Percentiles rank a stretch among this genome's conserved stretches.
Conservation (phyloP, 23 tunicate species). For the Ascidia mentula region DNA sequence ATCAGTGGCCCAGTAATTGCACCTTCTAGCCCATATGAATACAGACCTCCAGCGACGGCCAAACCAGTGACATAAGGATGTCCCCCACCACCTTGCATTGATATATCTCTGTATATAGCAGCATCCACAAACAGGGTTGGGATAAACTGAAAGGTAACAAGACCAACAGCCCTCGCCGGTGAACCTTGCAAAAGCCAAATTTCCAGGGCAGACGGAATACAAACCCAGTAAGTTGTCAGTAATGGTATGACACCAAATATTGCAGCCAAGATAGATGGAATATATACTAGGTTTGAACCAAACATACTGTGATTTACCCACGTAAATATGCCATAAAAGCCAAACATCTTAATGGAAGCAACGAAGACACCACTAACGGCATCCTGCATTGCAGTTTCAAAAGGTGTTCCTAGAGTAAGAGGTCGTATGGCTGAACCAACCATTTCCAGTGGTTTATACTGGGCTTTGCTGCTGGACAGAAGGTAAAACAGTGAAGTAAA, state of each 20-base stretch:
- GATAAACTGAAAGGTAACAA: constrained; percentile 56
- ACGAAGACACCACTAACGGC: constrained; percentile 90
- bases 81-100: constrained; percentile 56
- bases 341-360: constrained; percentile 85
- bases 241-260: constrained; percentile 76
- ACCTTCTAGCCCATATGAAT: constrained; percentile 84
- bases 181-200: constrained; percentile 82
- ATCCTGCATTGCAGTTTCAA: constrained; percentile 68
- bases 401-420: constrained; percentile 23
- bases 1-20: constrained; percentile 84
- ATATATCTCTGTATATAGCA: constrained; percentile 75
- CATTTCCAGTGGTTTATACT: constrained; percentile 79
- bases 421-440: constrained; percentile 41
- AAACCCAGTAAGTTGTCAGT: constrained; percentile 82
- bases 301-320: constrained; percentile 83
- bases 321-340: constrained; percentile 94
- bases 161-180: constrained; percentile 45
- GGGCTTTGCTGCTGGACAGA: constrained; percentile 53
- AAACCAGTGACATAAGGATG: constrained; percentile 89
- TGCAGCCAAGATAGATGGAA: constrained; percentile 86
- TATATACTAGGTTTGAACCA: constrained; percentile 70
- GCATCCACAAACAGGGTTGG: constrained; percentile 89
- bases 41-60: constrained; percentile 91
- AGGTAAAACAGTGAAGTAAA: constrained; percentile 79
- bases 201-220: constrained; percentile 75